Evolutionary conservation across 2,888 invertebrate species (phyloP).

Genomic region (Apomyelois bistriatella): DNA sequence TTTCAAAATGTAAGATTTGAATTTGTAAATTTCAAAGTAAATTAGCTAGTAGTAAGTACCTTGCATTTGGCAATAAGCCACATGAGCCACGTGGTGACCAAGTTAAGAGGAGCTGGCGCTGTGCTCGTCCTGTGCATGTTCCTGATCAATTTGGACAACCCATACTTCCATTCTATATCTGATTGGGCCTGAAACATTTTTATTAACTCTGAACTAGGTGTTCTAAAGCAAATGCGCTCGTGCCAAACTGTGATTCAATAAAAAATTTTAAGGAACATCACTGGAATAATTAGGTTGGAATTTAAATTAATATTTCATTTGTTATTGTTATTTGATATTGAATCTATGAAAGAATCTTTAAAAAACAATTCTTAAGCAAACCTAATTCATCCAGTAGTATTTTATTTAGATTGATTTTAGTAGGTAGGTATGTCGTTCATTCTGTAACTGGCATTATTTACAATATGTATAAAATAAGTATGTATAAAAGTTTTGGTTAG

Average conservation of each 20-base stretch:
- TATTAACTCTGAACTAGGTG: background rate
- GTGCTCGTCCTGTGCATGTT: slow-evolving; percentile 99
- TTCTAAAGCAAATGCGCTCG: background rate
- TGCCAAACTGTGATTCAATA: background rate
- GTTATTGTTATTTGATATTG: no score
- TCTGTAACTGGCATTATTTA: background rate
- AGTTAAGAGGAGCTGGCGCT: slow-evolving; percentile 98
- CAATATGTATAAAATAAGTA: background rate
- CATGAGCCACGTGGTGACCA: slow-evolving; percentile 96
- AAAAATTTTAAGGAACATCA: background rate
- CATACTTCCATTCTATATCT: slow-evolving; percentile 99
- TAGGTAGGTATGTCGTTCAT: background rate
- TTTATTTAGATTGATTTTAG: background rate
- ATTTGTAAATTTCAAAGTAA: no score
- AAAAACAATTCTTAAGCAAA: background rate
- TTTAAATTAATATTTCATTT: no score
- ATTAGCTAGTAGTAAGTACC: slow-evolving; percentile 53
- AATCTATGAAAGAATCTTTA: no score
- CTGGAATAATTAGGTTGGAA: background rate
- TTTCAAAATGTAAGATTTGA: no score
- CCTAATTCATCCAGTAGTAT: background rate
- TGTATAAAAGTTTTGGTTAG: background rate
- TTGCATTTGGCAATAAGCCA: slow-evolving; percentile 91
- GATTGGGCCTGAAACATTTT: slow-evolving; percentile 92
- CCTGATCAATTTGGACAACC: slow-evolving; percentile 97